phyloP scores from a whole-genome alignment of 2,797 vertebrate genomes.

The Myotis planiceps region DNA sequence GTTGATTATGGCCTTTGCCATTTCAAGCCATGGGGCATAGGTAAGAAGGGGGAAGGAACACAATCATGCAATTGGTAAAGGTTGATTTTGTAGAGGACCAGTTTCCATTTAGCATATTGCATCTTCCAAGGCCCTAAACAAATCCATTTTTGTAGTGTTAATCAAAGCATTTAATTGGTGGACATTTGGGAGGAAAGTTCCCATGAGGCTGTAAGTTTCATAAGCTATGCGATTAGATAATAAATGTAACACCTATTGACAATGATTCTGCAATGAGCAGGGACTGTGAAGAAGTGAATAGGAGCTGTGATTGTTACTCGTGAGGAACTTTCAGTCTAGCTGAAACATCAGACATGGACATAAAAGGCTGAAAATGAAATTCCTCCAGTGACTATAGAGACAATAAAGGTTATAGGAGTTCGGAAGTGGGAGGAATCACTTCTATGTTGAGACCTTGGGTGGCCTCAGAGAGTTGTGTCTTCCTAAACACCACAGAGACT shows the following conservation, averaged over 20 bases:
- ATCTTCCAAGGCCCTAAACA: neutral
- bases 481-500: neutral
- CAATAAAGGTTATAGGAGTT: neutral
- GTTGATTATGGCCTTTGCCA: neutral
- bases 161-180: neutral
- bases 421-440: neutral
- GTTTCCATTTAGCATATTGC: neutral
- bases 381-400: neutral
- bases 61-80: neutral
- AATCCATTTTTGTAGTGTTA: neutral
- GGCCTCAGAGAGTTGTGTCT: neutral
- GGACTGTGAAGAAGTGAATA: neutral
- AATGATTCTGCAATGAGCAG: neutral
- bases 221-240: neutral
- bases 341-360: neutral
- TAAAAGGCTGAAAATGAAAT: neutral
- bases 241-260: neutral
- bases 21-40: too few relatives aligned
- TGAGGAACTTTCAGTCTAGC: neutral
- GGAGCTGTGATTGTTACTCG: neutral
- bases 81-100: neutral
- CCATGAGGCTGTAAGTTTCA: neutral
- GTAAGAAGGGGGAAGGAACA: neutral
- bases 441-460: neutral
- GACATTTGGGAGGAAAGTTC: neutral